phyloP scores from a whole-genome alignment of 2,113 vertebrate genomes.

The Panthera uncia region DNA sequence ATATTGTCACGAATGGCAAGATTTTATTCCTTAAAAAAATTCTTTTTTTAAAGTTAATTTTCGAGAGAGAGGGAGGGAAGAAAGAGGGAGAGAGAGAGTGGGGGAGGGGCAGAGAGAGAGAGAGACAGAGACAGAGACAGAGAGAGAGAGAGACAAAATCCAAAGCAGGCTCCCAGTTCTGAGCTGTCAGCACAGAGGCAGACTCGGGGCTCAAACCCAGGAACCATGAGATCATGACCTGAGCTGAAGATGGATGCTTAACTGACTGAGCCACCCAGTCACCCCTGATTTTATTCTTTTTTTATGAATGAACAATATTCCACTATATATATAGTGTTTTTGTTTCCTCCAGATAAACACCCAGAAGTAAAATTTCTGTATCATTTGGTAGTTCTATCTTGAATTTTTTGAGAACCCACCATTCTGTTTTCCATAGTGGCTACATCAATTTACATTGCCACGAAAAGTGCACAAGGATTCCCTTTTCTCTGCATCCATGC shows the following conservation, averaged over 20 bases:
- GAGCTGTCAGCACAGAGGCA: no score
- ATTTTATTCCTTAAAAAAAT: background rate
- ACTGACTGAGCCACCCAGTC: no score
- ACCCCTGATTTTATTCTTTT: background rate
- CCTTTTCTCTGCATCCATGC: background rate
- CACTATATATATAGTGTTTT: background rate
- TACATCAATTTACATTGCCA: background rate
- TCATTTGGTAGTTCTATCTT: background rate
- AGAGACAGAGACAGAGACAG: no score
- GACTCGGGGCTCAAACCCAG: no score
- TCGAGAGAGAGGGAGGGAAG: no score
- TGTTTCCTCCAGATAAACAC: background rate
- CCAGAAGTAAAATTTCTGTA: background rate
- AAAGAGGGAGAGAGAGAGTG: no score
- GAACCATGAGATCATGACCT: no score
- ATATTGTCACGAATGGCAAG: background rate
- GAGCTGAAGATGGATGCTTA: no score
- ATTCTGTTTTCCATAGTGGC: background rate
- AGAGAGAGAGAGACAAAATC: no score
- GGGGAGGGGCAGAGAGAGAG: no score
- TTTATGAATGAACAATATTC: background rate
- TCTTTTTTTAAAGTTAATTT: no score
- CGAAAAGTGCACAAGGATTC: background rate
- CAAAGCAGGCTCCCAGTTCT: no score
- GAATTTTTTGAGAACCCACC: background rate